Conservation (phyloP, 2,888 invertebrate genomes). For the Cephus pulcher region DNA sequence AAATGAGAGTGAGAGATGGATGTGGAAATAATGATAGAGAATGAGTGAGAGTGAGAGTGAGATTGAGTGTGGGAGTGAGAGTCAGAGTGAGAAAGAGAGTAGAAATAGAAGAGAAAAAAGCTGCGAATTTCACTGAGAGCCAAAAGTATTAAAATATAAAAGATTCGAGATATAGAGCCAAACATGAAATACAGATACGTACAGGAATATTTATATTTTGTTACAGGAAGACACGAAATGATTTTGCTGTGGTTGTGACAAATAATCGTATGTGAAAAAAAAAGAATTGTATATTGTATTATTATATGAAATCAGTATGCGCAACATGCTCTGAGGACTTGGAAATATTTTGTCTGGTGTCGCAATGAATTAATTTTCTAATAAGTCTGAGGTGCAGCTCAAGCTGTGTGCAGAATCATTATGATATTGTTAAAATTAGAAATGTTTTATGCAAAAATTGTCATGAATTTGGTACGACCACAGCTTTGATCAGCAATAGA, state of each 20-base stretch:
- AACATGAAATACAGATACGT: conserved; percentile 52
- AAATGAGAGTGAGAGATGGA: background rate
- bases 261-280: conserved; percentile 24
- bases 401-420: background rate
- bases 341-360: background rate
- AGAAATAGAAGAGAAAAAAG: background rate
- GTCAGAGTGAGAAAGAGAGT: background rate
- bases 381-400: background rate
- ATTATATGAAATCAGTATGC: background rate
- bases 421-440: background rate
- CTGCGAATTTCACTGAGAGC: background rate
- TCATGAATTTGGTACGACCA: conserved; percentile 18
- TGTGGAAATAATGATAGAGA: background rate
- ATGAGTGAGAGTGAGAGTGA: background rate
- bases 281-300: conserved; percentile 9
- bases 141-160: background rate
- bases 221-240: conserved; percentile 61
- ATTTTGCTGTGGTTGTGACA: conserved; percentile 53
- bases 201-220: conserved; percentile 67
- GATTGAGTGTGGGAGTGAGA: background rate
- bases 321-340: background rate
- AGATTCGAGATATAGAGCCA: conserved; percentile 23
- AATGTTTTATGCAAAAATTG: background rate
- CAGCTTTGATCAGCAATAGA: conserved; percentile 50
- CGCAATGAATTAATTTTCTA: background rate